Evolutionary conservation across 1,140 invertebrate genomes (phyloP).

Genomic region (Eurosta solidaginis): DNA sequence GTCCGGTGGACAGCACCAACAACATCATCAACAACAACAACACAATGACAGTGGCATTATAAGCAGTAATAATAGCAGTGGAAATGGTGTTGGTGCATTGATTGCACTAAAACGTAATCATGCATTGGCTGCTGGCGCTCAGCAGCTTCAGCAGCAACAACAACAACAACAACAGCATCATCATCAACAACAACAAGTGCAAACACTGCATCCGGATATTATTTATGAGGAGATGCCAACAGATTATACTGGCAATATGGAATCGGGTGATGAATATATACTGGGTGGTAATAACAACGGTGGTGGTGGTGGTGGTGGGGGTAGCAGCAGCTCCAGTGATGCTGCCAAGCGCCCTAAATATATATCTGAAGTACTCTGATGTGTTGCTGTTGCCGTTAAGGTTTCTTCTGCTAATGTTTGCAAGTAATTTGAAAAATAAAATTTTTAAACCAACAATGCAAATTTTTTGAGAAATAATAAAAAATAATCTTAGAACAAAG

Average conservation of each 20-base stretch:
- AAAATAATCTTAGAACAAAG: neutral
- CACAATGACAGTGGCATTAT: conserved; percentile 10
- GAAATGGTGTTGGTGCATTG: conserved; percentile 46
- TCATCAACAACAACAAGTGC: conserved; percentile 41
- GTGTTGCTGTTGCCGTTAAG: conserved; percentile 38
- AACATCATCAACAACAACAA: conserved; percentile 29
- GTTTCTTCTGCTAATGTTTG: conserved; percentile 27
- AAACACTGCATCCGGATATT: conserved; percentile 51
- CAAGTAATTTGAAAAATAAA: neutral
- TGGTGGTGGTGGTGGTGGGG: neutral
- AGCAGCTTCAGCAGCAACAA: conserved; percentile 42
- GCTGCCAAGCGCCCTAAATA: conserved; percentile 53
- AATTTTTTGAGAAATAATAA: conserved; percentile 16
- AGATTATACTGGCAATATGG: conserved; percentile 57
- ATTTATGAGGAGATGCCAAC: conserved; percentile 54
- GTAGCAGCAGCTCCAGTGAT: conserved; percentile 39
- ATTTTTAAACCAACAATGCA: conserved; percentile 11
- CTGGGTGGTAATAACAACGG: conserved; percentile 36
- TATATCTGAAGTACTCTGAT: conserved; percentile 57
- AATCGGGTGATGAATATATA: conserved; percentile 47
- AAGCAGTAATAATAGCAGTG: conserved; percentile 37
- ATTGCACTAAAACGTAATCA: conserved; percentile 56
- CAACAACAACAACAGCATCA: conserved; percentile 39
- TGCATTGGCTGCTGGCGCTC: conserved; percentile 45
- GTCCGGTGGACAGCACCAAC: conserved; percentile 44